Conservation (phyloP, 2,113 vertebrate species). For the Lophius piscatorius region DNA sequence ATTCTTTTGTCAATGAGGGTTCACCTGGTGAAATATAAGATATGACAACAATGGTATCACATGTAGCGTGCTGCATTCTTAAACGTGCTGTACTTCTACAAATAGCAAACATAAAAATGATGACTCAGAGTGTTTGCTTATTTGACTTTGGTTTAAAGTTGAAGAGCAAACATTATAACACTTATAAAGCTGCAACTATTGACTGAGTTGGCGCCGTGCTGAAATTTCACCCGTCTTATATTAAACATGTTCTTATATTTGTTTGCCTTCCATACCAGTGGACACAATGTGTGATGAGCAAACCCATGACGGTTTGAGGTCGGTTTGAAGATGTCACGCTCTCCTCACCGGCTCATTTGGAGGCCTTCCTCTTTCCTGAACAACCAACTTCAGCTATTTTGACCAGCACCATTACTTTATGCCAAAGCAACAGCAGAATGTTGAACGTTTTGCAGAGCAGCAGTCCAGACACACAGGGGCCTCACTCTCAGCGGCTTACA, state of each 20-base stretch:
- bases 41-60: no score
- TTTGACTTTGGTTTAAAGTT: neutral
- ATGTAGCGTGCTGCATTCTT: neutral
- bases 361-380: neutral
- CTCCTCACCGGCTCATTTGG: no score
- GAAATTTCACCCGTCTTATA: neutral
- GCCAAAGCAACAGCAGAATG: neutral
- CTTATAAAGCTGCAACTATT: neutral
- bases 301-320: no score
- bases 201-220: neutral
- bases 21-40: no score
- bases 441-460: neutral
- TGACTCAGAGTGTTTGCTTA: neutral
- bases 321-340: conserved; percentile 1
- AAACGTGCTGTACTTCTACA: neutral
- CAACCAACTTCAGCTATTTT: no score
- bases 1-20: no score
- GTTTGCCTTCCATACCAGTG: neutral
- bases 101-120: no score
- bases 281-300: no score
- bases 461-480: conserved; percentile 5
- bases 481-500: conserved; percentile 34
- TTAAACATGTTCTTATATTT: neutral
- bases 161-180: no score
- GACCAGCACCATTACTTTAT: no score